phyloP scores from a whole-genome alignment of 1,140 invertebrate species.

The Telenomus remus region DNA sequence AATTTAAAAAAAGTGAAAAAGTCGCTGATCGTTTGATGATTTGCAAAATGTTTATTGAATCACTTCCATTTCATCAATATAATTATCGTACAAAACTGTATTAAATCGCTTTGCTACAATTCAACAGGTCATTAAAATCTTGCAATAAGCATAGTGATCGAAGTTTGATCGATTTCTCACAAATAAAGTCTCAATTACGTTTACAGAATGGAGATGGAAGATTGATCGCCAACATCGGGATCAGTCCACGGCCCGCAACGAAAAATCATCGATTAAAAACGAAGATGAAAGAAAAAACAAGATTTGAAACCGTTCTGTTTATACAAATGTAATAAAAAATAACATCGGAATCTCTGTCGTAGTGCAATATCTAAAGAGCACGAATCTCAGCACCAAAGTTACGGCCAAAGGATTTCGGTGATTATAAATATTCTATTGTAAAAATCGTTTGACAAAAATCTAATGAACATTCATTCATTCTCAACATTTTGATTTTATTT shows the following conservation, averaged over 20 bases:
- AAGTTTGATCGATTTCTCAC: constrained; percentile 7
- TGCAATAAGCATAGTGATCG: constrained; percentile 29
- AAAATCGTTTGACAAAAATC: too few relatives aligned
- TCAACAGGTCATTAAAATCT: constrained; percentile 45
- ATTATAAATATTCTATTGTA: too few relatives aligned
- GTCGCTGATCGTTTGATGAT: not conserved
- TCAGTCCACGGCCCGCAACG: constrained; percentile 1
- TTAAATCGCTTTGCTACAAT: constrained; percentile 41
- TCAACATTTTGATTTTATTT: too few relatives aligned
- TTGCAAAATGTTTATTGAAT: constrained; percentile 26
- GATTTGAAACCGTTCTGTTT: constrained; percentile 2
- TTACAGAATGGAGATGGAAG: constrained; percentile 46
- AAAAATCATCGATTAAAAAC: constrained; percentile 3
- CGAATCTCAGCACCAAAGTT: too few relatives aligned
- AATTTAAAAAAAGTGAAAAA: too few relatives aligned
- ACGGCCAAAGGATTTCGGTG: too few relatives aligned
- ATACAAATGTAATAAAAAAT: constrained; percentile 30
- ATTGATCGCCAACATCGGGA: constrained; percentile 11
- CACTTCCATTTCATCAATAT: constrained; percentile 6
- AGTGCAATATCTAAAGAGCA: too few relatives aligned
- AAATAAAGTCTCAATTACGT: constrained; percentile 42
- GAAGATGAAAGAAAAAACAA: not conserved
- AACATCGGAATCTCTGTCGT: constrained; percentile 1
- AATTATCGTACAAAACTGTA: constrained; percentile 37
- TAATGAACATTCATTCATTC: too few relatives aligned